A percentile compares a stretch with the other conserved stretches of the same genome.
phyloP scores from a whole-genome alignment of 2,113 vertebrate genomes.

The Heteronetta atricapilla region DNA sequence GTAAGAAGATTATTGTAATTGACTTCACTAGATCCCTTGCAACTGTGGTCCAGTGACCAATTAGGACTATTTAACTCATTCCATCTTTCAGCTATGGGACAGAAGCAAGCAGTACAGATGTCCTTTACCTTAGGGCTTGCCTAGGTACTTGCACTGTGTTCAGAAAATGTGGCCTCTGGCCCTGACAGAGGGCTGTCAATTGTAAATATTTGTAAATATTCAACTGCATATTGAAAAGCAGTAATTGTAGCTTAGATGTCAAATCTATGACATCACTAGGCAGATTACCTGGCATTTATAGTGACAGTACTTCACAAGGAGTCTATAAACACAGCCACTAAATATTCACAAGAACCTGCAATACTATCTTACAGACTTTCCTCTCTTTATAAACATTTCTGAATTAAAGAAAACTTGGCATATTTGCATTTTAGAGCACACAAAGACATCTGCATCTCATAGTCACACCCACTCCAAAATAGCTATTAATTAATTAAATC shows the following conservation, averaged over 20 bases:
- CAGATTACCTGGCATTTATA: background rate
- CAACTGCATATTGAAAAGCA: background rate
- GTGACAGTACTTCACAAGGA: background rate
- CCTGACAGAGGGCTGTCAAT: background rate
- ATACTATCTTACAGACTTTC: background rate
- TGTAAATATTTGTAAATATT: background rate
- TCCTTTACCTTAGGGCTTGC: background rate
- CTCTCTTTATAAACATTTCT: background rate
- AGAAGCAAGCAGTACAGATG: background rate
- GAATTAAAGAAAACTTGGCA: background rate
- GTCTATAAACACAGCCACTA: background rate
- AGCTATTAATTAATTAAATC: background rate
- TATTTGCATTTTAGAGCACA: background rate
- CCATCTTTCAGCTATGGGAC: accelerated
- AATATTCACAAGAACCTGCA: background rate
- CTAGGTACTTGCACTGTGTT: accelerated
- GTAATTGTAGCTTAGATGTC: background rate
- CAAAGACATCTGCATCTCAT: background rate
- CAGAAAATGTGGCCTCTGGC: background rate
- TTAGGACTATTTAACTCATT: background rate
- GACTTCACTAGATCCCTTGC: background rate
- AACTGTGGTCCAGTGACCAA: background rate
- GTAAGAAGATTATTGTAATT: background rate
- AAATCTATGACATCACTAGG: background rate
- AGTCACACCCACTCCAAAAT: background rate